Evolutionary conservation across 1,140 invertebrate genomes (phyloP), one percentile per base, ranked within the genome.

Genomic region (Scaptomyza pallida): DNA sequence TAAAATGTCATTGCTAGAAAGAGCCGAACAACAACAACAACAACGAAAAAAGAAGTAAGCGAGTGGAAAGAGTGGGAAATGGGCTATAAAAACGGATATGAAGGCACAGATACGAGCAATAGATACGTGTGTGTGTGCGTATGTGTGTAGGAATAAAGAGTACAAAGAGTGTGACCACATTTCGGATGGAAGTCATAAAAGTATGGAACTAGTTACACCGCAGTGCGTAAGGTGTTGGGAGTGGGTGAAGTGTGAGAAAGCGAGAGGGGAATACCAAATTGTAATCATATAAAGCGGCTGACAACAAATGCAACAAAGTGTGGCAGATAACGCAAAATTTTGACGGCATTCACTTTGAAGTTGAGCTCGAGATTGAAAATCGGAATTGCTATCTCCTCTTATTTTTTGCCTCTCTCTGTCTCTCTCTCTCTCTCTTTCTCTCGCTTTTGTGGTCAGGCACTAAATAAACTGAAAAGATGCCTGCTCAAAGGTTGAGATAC

Each of bases 41-140:
- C n/a, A n/a, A n/a, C n/a, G n/a, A n/a, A n/a, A n/a, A n/a, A n/a
- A n/a, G n/a, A n/a, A n/a, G n/a, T n/a, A 26, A 26, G 6, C 6
- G 15, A 54, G 48, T 40, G 43, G 57, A 26, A 33, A 55, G 19
- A 74, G 73, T 77, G 78, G 81, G 81, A 86, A 86, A 81, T 88
- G 78, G 62, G 82, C 86, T 77, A 86, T 86, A 86, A 88, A 86
- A 86, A 86, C 81, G 81, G 81, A 86, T 86, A 86, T 81, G 74
- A 78, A 86, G 65, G 61, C 72, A 85, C 54, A 85, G 72, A 81
- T 82, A 80, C 47, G 30, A 76, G 23, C 23, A 26, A 26, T 26
- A 26, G 23, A 26, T 26, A 26, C 23, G 23, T 26, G 23, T 5
- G 6, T 4, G 23, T 26, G 23, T 5, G 6, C 5, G 23, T 26